A percentile compares a stretch with the other conserved stretches of the same genome.
Conservation (phyloP, 2,113 vertebrate genomes). For the Poecilia latipinna region DNA sequence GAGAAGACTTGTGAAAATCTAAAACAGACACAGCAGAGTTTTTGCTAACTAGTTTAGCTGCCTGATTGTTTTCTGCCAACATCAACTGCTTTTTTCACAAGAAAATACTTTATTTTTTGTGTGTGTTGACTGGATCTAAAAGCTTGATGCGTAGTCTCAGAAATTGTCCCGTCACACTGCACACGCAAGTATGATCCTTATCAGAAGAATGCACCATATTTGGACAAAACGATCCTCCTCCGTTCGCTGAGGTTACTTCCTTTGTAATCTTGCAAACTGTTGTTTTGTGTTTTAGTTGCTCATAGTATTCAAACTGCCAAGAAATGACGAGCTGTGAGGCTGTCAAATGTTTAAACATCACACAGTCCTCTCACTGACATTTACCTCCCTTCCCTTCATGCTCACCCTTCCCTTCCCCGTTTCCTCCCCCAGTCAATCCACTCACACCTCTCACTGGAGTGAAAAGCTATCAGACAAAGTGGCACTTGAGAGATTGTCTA, state of each 20-base stretch:
- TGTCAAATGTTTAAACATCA: constrained; percentile 64
- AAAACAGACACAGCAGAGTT: not conserved
- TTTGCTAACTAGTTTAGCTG: not conserved
- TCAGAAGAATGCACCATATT: constrained; percentile 27
- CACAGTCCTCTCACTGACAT: constrained; percentile 64
- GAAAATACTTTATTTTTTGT: not conserved
- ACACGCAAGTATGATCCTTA: constrained; percentile 12
- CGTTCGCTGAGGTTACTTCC: constrained; percentile 40
- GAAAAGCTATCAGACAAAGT: constrained; percentile 78
- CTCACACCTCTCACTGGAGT: constrained; percentile 70
- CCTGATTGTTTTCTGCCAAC: not conserved
- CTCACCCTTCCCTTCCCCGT: constrained; percentile 32
- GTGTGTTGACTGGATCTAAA: not conserved
- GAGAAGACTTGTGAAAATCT: not conserved
- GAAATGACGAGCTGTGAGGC: constrained; percentile 65
- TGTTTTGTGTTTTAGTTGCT: constrained; percentile 63
- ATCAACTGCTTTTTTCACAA: not conserved
- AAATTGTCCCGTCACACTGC: constrained; percentile 9
- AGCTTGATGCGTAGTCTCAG: not conserved
- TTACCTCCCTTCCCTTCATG: constrained; percentile 43
- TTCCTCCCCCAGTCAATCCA: constrained; percentile 53
- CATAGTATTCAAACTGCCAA: constrained; percentile 61
- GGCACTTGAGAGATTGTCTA: constrained; percentile 75
- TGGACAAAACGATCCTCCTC: constrained; percentile 42
- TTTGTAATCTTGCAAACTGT: constrained; percentile 51